Percentiles rank a stretch among this genome's conserved stretches.
These are phyloP conservation scores for Phortica okadai DNA, from an alignment of 2,888 invertebrate genomes.

Conservation along the genomic window DNA sequence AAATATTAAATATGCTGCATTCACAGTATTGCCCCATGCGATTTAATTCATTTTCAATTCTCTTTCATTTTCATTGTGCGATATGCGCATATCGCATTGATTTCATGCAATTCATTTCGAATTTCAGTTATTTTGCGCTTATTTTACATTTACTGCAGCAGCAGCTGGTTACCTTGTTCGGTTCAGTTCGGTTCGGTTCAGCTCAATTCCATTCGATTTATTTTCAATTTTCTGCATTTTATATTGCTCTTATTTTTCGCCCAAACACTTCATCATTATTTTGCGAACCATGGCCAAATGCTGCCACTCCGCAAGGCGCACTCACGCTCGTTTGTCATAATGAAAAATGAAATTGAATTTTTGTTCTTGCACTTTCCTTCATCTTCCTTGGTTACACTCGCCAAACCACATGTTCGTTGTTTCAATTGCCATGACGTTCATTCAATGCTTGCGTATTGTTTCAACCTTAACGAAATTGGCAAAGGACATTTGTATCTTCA, in stretches of 20 bases:
- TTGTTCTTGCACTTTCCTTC: slow-evolving; percentile 35
- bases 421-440: slow-evolving; percentile 5
- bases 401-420: slow-evolving; percentile 47
- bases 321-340: slow-evolving; percentile 56
- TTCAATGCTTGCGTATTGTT: neutral
- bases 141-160: slow-evolving; percentile 53
- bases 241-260: slow-evolving; percentile 49
- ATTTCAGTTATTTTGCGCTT: slow-evolving; percentile 49
- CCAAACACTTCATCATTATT: slow-evolving; percentile 45
- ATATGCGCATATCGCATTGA: slow-evolving; percentile 8
- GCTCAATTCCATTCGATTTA: slow-evolving; percentile 66
- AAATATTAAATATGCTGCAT: neutral
- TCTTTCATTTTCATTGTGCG: neutral
- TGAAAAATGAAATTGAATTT: slow-evolving; percentile 72
- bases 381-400: neutral
- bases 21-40: neutral
- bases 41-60: neutral
- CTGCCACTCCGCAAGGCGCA: neutral
- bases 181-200: neutral
- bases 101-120: neutral
- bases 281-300: slow-evolving; percentile 23
- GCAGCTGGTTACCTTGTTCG: neutral
- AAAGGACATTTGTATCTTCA: slow-evolving; percentile 25
- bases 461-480: neutral
- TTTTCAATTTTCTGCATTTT: slow-evolving; percentile 70